Evolutionary conservation across 2,797 vertebrate genomes (phyloP).

Genomic region (Betta splendens): DNA sequence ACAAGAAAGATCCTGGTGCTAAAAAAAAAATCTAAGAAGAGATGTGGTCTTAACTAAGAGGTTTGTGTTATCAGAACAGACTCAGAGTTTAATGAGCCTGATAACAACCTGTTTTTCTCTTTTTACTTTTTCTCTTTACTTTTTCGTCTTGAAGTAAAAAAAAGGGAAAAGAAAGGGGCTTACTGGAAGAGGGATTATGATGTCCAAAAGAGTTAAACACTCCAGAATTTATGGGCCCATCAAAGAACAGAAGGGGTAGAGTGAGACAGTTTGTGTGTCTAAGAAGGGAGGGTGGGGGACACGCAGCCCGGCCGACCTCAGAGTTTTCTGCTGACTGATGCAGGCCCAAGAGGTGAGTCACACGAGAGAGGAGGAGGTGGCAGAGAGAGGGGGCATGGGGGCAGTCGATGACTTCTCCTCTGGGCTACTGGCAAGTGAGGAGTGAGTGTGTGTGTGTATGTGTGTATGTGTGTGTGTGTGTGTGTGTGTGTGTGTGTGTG

Average conservation of each 20-base stretch:
- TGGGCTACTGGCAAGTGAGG: constrained; percentile 42
- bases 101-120: constrained; percentile 73
- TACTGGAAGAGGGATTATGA: constrained; percentile 84
- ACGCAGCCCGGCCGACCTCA: constrained; percentile 69
- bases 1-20: constrained; percentile 4
- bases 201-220: constrained; percentile 84
- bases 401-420: constrained; percentile 35
- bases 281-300: background rate
- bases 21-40: constrained; percentile 25
- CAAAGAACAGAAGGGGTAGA: constrained; percentile 74
- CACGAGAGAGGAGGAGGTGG: constrained; percentile 19
- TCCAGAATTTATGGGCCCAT: constrained; percentile 81
- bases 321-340: constrained; percentile 77
- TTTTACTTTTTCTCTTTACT: constrained; percentile 32
- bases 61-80: constrained; percentile 36
- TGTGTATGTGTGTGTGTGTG: constrained; percentile 31
- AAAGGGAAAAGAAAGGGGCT: constrained; percentile 53
- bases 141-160: too few relatives aligned
- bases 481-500: constrained; percentile 31
- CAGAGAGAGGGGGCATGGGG: constrained; percentile 8
- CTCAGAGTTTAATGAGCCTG: constrained; percentile 39
- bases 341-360: constrained; percentile 79
- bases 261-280: constrained; percentile 17
- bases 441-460: constrained; percentile 27
- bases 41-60: constrained; percentile 31